Base-by-base conservation (phyloP, 2,113 vertebrate genomes). In the Leiothrix lutea region DNA sequence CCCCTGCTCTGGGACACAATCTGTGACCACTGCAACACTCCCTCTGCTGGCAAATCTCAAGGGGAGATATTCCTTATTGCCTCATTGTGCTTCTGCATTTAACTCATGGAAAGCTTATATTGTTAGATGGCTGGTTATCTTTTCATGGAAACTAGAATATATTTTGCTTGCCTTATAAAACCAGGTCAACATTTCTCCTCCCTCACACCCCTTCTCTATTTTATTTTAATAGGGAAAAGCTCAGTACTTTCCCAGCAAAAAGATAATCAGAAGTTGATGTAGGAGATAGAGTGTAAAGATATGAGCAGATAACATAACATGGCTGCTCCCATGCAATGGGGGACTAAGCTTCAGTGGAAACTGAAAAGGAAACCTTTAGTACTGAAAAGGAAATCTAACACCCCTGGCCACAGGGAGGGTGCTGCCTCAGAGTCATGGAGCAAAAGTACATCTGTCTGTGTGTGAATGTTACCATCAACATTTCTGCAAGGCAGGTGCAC, bases 21-120 rank as follows among this genome's bases (percentile, higher is more conserved):
- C 44, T 31, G 36, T 2, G 2, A 35, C 54, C 21, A 44, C 13
- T 33, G 66, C 54, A 75, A 40, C 40, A 26, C 90, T 94, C 95
- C 93, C 93, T 90, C 92, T 97, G 69, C 89, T 85, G 96, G 90
- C 65, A 82, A 36, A 72, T 24, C 29, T 45, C 13, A 62, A 70
- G 44, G 3, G 25, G 71, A 22, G 16, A 21, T 5, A 35, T 5
- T 35, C 7, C 31, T 82, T 14, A 11, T 6, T 54, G 9, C 47
- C 28, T 35, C 47, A 8, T 4, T 14, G 6, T 11, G 56, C 29
- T 67, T 47, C 60, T 35, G 28, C 44, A 31, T 70, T 31, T 40
- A 54, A 38, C n/a, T 31, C 38, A 12, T 2, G 15, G 28, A 70
- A 67, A 23, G 2, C 11, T 48, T 26, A 9, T 4, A 8, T 3